A percentile compares a stretch with the other conserved stretches of the same genome.
Conservation (phyloP, 2,797 vertebrate species). For the Chanos chanos region DNA sequence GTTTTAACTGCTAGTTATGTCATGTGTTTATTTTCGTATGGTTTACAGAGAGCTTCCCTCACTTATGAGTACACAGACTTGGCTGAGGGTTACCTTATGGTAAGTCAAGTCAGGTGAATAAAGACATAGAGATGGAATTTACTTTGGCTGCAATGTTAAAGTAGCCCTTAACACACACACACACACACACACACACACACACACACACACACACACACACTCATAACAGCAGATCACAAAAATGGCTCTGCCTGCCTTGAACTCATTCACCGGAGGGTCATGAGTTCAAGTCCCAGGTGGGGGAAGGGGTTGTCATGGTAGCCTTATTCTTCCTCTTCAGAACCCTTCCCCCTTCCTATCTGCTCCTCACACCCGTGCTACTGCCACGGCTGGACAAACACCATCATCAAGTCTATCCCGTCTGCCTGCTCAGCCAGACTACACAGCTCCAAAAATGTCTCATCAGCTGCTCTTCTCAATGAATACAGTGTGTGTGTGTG, state of each 20-base stretch:
- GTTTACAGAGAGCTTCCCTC: no score
- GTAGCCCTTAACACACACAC: background rate
- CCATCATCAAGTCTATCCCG: background rate
- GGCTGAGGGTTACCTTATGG: no score
- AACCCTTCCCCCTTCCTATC: constrained; percentile 29
- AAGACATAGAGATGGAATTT: no score
- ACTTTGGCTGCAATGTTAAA: no score
- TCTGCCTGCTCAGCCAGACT: constrained; percentile 42
- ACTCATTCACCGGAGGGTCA: constrained; percentile 72
- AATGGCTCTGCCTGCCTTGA: constrained; percentile 62
- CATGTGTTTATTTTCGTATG: no score
- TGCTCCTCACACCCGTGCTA: constrained; percentile 35
- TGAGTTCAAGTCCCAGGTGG: constrained; percentile 73
- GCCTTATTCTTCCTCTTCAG: constrained; percentile 30
- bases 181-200: constrained; percentile 16
- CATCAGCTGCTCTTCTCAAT: constrained; percentile 1
- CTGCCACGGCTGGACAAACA: constrained; percentile 29
- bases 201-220: background rate
- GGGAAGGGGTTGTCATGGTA: constrained; percentile 46
- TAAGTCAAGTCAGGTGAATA: no score
- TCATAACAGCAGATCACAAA: constrained; percentile 22
- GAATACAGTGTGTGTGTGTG: background rate
- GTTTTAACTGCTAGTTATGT: no score
- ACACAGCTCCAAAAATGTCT: background rate
- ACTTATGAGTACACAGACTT: no score